These are phyloP conservation scores for Coregonus ussuriensis DNA, from an alignment of 2,797 vertebrate genomes.

Conservation along the genomic window DNA sequence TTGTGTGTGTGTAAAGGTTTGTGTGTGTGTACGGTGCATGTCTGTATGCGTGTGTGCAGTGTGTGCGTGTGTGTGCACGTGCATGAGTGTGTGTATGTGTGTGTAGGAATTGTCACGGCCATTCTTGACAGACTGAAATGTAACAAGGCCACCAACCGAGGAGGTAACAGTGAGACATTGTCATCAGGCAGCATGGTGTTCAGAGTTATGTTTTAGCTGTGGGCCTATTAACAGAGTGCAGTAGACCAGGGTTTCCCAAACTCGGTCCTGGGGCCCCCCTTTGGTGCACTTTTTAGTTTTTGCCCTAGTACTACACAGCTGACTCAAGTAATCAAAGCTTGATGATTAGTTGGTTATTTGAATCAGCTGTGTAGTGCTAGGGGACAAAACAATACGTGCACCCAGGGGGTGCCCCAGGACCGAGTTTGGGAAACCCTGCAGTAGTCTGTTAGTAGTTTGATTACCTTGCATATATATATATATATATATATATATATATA, in stretches of 20 bases:
- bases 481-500: too few species aligned
- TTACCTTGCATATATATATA: too few species aligned
- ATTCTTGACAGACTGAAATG: conserved; percentile 59
- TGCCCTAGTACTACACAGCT: too few species aligned
- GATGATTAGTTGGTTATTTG: too few species aligned
- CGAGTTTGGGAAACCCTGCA: too few species aligned
- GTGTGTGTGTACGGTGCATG: neutral
- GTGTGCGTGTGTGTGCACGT: neutral
- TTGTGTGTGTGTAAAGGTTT: neutral
- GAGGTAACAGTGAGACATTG: conserved; percentile 47
- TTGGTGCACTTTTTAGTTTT: too few species aligned
- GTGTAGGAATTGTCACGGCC: conserved; percentile 61
- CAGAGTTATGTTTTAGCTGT: neutral
- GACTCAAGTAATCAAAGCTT: too few species aligned
- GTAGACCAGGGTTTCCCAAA: neutral
- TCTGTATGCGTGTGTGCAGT: neutral
- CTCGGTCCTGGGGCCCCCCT: too few species aligned
- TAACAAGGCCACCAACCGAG: conserved; percentile 68
- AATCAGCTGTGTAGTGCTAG: too few species aligned
- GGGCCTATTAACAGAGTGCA: neutral
- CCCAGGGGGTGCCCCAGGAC: too few species aligned
- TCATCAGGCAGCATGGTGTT: conserved; percentile 35
- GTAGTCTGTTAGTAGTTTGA: too few species aligned
- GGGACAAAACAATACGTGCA: too few species aligned
- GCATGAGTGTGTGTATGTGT: neutral